A percentile compares a stretch with the other conserved stretches of the same genome.
These are phyloP conservation scores for Grammomys dolichurus DNA, from an alignment of 2,113 vertebrate genomes.

Conservation along the genomic window DNA sequence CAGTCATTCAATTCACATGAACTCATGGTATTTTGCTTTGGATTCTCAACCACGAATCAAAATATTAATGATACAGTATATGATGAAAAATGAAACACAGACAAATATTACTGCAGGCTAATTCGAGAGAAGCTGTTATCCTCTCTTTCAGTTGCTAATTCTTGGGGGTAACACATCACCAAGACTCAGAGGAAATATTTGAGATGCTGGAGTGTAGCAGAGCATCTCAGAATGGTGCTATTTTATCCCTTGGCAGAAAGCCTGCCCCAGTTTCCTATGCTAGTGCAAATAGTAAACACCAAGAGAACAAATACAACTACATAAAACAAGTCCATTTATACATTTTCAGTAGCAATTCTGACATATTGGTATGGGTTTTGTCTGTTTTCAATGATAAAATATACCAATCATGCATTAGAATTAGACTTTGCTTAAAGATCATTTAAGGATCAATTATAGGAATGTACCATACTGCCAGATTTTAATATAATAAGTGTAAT, in stretches of 20 bases:
- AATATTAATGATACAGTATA: background rate
- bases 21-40: background rate
- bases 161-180: background rate
- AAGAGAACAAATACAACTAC: background rate
- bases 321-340: background rate
- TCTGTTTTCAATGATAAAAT: background rate
- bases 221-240: background rate
- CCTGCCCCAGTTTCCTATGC: background rate
- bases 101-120: background rate
- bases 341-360: background rate
- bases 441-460: background rate
- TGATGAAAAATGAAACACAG: background rate
- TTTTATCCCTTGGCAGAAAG: background rate
- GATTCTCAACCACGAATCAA: background rate
- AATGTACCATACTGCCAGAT: background rate
- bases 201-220: rapidly evolving
- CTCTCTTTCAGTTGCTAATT: background rate
- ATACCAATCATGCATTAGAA: background rate
- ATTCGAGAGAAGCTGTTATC: background rate
- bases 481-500: background rate
- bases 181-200: background rate
- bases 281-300: background rate
- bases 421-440: background rate
- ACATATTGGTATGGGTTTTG: background rate
- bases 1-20: background rate